These are phyloP conservation scores for Myrmophylax atrothorax DNA, from an alignment of 2,113 vertebrate genomes.

Conservation along the genomic window DNA sequence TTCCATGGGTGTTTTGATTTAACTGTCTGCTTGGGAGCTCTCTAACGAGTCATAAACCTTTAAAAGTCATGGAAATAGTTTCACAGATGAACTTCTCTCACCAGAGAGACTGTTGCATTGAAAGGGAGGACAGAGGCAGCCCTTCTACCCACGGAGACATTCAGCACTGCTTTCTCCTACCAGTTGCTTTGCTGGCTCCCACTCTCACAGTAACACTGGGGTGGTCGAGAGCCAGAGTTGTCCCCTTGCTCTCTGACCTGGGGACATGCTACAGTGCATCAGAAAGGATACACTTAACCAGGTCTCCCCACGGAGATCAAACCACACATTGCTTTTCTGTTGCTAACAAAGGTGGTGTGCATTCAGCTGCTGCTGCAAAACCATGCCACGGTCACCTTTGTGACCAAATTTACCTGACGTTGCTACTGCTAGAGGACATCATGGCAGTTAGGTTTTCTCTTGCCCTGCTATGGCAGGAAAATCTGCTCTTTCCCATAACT, in stretches of 20 bases:
- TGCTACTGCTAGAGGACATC: background rate
- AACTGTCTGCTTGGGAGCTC: background rate
- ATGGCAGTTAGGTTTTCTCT: background rate
- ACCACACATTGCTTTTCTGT: background rate
- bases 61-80: background rate
- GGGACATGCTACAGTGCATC: background rate
- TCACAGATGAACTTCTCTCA: accelerated
- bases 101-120: background rate
- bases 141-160: accelerated
- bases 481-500: background rate
- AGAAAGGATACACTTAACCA: background rate
- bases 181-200: background rate
- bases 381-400: accelerated
- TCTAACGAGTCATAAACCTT: background rate
- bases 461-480: background rate
- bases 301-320: accelerated
- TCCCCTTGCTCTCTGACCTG: background rate
- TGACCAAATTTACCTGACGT: background rate
- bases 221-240: background rate
- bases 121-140: background rate
- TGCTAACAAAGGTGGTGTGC: background rate
- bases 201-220: background rate
- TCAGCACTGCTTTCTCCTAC: background rate
- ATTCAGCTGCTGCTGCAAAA: background rate
- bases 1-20: accelerated